phyloP scores from a whole-genome alignment of 2,797 vertebrate genomes.

The Emys orbicularis region DNA sequence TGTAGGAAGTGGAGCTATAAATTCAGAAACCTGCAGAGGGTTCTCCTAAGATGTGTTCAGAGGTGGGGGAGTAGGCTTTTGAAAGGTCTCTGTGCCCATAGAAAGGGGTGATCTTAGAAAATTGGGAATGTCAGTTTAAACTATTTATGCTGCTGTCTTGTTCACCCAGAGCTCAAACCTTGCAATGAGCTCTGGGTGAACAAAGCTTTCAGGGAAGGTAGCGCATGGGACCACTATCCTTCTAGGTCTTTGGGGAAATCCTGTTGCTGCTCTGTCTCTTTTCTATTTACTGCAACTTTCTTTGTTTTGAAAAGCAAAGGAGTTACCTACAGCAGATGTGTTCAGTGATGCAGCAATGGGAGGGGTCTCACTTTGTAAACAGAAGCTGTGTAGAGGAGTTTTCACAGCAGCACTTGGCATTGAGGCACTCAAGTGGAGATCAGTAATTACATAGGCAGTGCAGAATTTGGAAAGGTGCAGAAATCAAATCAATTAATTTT shows the following conservation, averaged over 20 bases:
- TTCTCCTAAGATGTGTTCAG: background rate
- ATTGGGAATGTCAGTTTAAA: background rate
- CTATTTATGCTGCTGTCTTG: background rate
- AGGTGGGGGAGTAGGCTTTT: background rate
- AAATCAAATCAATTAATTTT: background rate
- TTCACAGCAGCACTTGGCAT: conserved; percentile 31
- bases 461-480: background rate
- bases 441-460: background rate
- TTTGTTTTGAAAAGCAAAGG: conserved; percentile 58
- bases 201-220: background rate
- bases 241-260: background rate
- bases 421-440: background rate
- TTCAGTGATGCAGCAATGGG: conserved; percentile 74
- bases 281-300: background rate
- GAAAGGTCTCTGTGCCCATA: background rate
- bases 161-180: background rate
- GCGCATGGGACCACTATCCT: background rate
- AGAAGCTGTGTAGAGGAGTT: conserved; percentile 66
- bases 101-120: background rate
- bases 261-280: background rate
- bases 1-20: background rate
- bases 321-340: conserved; percentile 50
- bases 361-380: conserved; percentile 76
- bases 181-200: background rate
- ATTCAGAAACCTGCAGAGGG: background rate